These are phyloP conservation scores for Nomada fucata DNA, from an alignment of 2,888 invertebrate genomes.

Conservation along the genomic window DNA sequence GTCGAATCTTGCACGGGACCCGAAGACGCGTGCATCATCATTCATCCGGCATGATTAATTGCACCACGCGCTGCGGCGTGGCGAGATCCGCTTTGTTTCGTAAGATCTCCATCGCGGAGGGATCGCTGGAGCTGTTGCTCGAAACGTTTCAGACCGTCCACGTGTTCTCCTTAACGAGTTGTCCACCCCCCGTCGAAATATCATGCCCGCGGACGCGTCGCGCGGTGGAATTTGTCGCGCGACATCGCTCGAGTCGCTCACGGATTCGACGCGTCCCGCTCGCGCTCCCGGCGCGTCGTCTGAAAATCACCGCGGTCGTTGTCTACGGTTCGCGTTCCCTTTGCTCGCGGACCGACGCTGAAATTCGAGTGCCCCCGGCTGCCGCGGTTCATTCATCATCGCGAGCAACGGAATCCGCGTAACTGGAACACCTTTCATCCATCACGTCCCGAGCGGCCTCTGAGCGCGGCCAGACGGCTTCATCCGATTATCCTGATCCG, in stretches of 20 bases:
- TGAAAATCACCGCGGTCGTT: slow-evolving; percentile 38
- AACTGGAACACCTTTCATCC: slow-evolving; percentile 74
- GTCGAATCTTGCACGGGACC: no score
- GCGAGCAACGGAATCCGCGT: slow-evolving; percentile 68
- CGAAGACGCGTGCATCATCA: no score
- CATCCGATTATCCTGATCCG: slow-evolving; percentile 65
- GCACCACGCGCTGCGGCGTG: no score
- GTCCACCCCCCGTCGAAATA: no score
- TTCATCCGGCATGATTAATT: no score
- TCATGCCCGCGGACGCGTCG: no score
- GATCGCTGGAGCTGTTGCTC: no score
- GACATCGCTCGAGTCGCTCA: not conserved
- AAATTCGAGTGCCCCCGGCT: slow-evolving; percentile 61
- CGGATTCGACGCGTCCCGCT: not conserved
- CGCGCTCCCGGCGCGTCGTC: not conserved
- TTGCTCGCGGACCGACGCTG: slow-evolving; percentile 41
- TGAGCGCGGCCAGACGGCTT: slow-evolving; percentile 57
- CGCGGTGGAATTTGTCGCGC: no score
- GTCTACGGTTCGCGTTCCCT: slow-evolving; percentile 36
- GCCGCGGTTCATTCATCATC: slow-evolving; percentile 70
- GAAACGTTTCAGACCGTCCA: no score
- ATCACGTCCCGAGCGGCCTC: slow-evolving; percentile 55
- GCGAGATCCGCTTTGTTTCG: no score
- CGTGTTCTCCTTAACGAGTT: no score
- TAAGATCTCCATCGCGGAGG: no score